Conservation (phyloP, 2,113 vertebrate species). For the Saimiri boliviensis region DNA sequence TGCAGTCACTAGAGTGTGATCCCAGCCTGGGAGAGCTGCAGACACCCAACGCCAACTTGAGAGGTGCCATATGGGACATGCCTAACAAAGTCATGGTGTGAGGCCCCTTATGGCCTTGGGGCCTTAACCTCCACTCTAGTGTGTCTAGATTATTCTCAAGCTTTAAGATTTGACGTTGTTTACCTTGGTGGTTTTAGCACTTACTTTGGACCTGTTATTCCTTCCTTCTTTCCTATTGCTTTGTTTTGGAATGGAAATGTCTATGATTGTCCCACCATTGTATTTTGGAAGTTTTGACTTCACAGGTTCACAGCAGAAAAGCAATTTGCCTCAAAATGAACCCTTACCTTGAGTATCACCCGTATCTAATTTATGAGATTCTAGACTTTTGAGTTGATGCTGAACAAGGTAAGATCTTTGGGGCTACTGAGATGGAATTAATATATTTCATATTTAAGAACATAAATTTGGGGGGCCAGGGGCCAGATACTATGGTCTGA, state of each 20-base stretch:
- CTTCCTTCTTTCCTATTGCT: not conserved
- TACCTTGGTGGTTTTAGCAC: not conserved
- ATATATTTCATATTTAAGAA: not conserved
- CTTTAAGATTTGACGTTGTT: too few species aligned
- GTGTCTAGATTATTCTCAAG: not conserved
- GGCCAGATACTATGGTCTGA: not conserved
- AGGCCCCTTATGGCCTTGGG: not conserved
- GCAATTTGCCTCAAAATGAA: not conserved
- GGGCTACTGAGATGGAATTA: not conserved
- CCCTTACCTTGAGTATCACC: not conserved
- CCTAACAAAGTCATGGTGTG: not conserved
- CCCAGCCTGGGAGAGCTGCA: not conserved
- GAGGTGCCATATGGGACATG: not conserved
- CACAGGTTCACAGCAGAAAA: not conserved
- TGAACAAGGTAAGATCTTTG: not conserved
- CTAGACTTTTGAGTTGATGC: not conserved
- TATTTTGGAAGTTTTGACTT: not conserved
- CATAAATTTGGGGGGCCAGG: not conserved
- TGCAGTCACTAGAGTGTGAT: not conserved
- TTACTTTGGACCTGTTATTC: not conserved
- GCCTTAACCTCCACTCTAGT: not conserved
- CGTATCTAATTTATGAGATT: not conserved
- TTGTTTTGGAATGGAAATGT: not conserved
- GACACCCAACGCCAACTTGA: not conserved
- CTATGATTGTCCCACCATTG: not conserved